phyloP scores from a whole-genome alignment of 2,888 invertebrate species.

The Brenthis hecate region DNA sequence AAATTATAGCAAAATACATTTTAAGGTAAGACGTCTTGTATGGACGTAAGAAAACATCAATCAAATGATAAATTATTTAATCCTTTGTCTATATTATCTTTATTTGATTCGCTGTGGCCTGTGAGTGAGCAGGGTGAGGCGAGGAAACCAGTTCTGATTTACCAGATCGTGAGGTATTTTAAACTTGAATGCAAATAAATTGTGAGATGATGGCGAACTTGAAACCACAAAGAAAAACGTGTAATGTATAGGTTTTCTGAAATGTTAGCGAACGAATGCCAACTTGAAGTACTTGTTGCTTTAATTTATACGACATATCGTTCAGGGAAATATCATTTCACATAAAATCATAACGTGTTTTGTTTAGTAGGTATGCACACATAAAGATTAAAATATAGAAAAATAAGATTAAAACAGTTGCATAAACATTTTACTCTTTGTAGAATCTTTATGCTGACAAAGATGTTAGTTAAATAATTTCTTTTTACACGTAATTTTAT shows the following conservation, averaged over 20 bases:
- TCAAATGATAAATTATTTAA: slow-evolving; percentile 20
- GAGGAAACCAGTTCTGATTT: slow-evolving; percentile 76
- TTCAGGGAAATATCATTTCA: neutral
- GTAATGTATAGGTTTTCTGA: slow-evolving; percentile 23
- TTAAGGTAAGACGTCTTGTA: too few relatives aligned
- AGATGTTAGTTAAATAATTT: too few relatives aligned
- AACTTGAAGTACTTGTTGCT: neutral
- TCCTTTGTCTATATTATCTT: slow-evolving; percentile 58
- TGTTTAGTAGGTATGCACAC: too few relatives aligned
- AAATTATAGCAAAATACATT: too few relatives aligned
- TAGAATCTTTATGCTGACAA: too few relatives aligned
- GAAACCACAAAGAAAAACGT: slow-evolving; percentile 59
- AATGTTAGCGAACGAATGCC: neutral
- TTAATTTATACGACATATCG: slow-evolving; percentile 6
- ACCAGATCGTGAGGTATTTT: slow-evolving; percentile 77
- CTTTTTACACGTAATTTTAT: too few relatives aligned
- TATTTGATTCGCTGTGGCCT: slow-evolving; percentile 48
- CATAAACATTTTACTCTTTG: too few relatives aligned
- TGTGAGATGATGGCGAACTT: slow-evolving; percentile 70
- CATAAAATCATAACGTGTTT: too few relatives aligned
- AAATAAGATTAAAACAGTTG: too few relatives aligned
- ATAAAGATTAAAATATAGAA: too few relatives aligned
- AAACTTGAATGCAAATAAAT: slow-evolving; percentile 74
- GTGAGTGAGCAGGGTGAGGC: slow-evolving; percentile 56
- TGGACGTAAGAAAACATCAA: too few relatives aligned